phyloP scores from a whole-genome alignment of 2,797 vertebrate genomes.

The Danio kyathit region DNA sequence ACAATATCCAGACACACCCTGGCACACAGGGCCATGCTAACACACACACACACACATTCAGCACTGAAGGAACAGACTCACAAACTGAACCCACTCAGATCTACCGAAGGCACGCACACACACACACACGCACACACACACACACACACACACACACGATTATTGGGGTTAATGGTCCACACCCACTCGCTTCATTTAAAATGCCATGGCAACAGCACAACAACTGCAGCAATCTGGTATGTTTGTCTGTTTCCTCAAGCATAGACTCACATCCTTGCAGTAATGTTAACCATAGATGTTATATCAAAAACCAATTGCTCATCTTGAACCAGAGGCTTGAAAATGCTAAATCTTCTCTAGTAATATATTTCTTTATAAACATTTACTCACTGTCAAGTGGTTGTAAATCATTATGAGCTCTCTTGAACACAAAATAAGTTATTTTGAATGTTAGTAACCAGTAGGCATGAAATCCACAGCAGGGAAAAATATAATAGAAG shows the following conservation, averaged over 20 bases:
- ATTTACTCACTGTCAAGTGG: no score
- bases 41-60: background rate
- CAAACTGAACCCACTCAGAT: background rate
- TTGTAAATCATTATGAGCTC: no score
- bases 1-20: constrained; percentile 22
- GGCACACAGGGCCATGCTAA: background rate
- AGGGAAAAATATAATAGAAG: no score
- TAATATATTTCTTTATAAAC: no score
- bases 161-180: constrained; percentile 7
- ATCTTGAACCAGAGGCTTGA: background rate
- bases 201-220: background rate
- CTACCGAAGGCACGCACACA: background rate
- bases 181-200: constrained; percentile 4
- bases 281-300: background rate
- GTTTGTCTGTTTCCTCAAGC: background rate
- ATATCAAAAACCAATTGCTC: background rate
- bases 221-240: background rate
- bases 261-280: background rate
- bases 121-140: background rate
- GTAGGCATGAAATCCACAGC: no score
- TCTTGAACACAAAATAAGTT: no score
- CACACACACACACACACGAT: background rate
- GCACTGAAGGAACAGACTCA: background rate
- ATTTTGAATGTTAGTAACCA: no score
- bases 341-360: background rate